Percentiles rank a stretch among this genome's conserved stretches.
Conservation (phyloP, 2,797 vertebrate species). For the Petrocephalus schoutedeni region DNA sequence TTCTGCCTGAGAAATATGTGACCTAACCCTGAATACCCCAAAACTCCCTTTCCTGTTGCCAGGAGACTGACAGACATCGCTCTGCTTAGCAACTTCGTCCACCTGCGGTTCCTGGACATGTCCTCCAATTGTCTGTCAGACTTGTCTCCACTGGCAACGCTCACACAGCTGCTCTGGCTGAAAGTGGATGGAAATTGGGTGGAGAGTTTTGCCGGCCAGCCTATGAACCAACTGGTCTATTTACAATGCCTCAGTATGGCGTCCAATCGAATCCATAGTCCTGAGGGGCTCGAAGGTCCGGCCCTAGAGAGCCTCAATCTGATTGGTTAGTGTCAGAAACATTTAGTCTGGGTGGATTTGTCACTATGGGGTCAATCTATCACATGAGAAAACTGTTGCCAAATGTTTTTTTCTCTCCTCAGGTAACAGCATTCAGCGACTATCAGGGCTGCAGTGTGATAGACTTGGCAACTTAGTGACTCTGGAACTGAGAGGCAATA, state of each 20-base stretch:
- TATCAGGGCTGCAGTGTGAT: conserved; percentile 59
- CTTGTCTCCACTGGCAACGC: conserved; percentile 69
- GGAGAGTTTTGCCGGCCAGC: conserved; percentile 51
- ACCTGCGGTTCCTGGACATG: conserved; percentile 84
- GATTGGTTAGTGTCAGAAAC: conserved; percentile 60
- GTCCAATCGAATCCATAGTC: conserved; percentile 64
- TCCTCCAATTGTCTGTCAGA: conserved; percentile 79
- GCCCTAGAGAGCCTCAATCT: conserved; percentile 74
- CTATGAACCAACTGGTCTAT: conserved; percentile 68
- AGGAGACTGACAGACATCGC: conserved; percentile 76
- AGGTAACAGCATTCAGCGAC: conserved; percentile 74
- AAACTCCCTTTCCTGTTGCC: neutral
- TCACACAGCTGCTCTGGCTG: conserved; percentile 84
- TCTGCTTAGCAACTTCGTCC: conserved; percentile 69
- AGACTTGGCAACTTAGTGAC: conserved; percentile 69
- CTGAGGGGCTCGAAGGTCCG: conserved; percentile 68
- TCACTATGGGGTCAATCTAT: neutral
- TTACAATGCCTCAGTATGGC: conserved; percentile 81
- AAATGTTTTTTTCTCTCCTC: conserved; percentile 17
- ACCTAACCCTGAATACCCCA: neutral
- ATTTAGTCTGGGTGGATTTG: neutral
- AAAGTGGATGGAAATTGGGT: conserved; percentile 78
- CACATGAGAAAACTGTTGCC: neutral
- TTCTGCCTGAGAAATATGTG: neutral
- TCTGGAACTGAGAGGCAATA: conserved; percentile 80